These are phyloP conservation scores for Sturnus vulgaris DNA, from an alignment of 2,113 vertebrate species.

Conservation along the genomic window DNA sequence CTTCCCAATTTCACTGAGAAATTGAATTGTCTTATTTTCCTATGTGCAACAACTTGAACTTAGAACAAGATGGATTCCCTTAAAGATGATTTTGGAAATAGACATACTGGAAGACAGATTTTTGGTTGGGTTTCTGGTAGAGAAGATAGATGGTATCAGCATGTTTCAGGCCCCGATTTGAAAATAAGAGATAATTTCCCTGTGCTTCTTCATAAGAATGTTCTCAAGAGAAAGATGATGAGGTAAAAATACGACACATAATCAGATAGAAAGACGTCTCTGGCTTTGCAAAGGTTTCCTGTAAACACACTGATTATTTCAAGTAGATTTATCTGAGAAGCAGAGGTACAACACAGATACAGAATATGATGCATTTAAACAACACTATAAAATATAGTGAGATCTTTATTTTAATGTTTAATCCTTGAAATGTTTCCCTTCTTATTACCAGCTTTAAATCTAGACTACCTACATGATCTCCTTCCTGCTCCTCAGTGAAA, in stretches of 20 bases:
- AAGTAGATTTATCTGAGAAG: background rate
- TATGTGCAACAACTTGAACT: background rate
- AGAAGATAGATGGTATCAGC: background rate
- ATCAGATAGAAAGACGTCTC: background rate
- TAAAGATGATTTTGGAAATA: background rate
- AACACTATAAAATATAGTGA: background rate
- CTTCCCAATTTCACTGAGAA: background rate
- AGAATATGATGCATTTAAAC: background rate
- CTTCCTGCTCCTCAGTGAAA: background rate
- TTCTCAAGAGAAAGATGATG: background rate
- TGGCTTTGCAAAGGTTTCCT: background rate
- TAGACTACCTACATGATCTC: background rate
- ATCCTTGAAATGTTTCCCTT: background rate
- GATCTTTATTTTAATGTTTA: background rate
- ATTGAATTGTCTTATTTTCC: background rate
- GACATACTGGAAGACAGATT: background rate
- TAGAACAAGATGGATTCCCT: background rate
- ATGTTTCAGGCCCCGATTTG: background rate
- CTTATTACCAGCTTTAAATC: background rate
- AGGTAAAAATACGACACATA: background rate
- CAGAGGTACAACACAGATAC: background rate
- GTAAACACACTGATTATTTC: background rate
- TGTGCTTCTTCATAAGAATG: fast-evolving
- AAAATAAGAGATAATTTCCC: background rate
- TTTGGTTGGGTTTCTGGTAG: background rate